phyloP scores from a whole-genome alignment of 1,140 invertebrate species.

The Adelges cooleyi region DNA sequence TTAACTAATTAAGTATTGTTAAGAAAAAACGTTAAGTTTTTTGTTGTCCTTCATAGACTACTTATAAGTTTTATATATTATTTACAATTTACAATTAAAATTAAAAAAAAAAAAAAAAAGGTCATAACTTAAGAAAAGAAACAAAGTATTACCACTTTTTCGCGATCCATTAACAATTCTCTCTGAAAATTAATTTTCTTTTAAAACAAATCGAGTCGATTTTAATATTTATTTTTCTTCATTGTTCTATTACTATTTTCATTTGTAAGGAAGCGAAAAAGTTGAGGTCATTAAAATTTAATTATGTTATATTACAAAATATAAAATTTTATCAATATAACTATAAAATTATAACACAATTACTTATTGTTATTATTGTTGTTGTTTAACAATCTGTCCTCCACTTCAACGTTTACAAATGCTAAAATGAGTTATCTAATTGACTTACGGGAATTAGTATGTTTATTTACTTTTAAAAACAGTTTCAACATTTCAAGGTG shows the following conservation, averaged over 20 bases:
- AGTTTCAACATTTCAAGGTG: no score
- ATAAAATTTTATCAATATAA: no score
- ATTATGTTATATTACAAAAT: no score
- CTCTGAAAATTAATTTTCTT: not conserved
- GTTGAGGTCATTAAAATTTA: slow-evolving; percentile 4
- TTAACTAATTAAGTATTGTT: slow-evolving; percentile 20
- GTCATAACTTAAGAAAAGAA: not conserved
- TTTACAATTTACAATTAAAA: not conserved
- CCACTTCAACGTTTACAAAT: no score
- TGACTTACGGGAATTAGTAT: no score
- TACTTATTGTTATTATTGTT: no score
- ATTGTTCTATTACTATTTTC: not conserved
- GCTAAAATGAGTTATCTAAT: no score
- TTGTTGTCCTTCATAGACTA: slow-evolving; percentile 25
- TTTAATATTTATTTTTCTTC: slow-evolving; percentile 28
- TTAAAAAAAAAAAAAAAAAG: not conserved
- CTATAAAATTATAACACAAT: no score
- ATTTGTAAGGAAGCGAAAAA: slow-evolving; percentile 23
- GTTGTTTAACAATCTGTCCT: no score
- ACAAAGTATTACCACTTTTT: not conserved
- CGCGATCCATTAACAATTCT: slow-evolving; percentile 12
- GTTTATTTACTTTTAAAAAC: no score
- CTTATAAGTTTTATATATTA: slow-evolving; percentile 26
- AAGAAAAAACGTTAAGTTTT: slow-evolving; percentile 21
- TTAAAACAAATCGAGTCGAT: slow-evolving; percentile 21